These are phyloP conservation scores for Threskiornis aethiopicus DNA, from an alignment of 2,797 vertebrate genomes.

Conservation along the genomic window DNA sequence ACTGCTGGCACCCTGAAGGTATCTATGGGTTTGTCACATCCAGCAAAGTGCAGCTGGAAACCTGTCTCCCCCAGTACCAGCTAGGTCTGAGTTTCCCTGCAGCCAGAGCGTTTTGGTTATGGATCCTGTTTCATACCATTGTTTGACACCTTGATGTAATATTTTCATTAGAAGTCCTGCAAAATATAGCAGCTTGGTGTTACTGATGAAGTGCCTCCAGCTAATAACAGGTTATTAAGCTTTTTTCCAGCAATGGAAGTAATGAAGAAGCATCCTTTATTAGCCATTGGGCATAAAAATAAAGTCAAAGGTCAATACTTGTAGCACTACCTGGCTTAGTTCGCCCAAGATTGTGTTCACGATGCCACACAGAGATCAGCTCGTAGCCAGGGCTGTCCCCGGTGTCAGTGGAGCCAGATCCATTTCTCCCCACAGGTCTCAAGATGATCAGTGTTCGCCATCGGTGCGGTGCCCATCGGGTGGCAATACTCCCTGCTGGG, in stretches of 20 bases:
- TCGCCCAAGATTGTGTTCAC: background rate
- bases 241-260: background rate
- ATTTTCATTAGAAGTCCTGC: background rate
- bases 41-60: background rate
- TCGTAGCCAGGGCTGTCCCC: background rate
- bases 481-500: background rate
- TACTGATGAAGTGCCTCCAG: background rate
- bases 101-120: background rate
- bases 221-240: background rate
- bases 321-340: background rate
- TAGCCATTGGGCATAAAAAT: background rate
- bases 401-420: background rate
- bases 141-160: background rate
- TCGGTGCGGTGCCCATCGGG: rapidly evolving
- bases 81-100: background rate
- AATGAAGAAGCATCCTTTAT: background rate
- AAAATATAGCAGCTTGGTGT: background rate
- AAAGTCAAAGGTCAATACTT: background rate
- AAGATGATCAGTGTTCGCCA: background rate
- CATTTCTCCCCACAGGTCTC: rapidly evolving
- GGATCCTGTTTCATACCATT: background rate
- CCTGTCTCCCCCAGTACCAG: background rate
- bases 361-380: background rate
- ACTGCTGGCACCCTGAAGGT: background rate
- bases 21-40: background rate